Conservation (phyloP, 2,888 invertebrate genomes). For the Papilio elwesi region DNA sequence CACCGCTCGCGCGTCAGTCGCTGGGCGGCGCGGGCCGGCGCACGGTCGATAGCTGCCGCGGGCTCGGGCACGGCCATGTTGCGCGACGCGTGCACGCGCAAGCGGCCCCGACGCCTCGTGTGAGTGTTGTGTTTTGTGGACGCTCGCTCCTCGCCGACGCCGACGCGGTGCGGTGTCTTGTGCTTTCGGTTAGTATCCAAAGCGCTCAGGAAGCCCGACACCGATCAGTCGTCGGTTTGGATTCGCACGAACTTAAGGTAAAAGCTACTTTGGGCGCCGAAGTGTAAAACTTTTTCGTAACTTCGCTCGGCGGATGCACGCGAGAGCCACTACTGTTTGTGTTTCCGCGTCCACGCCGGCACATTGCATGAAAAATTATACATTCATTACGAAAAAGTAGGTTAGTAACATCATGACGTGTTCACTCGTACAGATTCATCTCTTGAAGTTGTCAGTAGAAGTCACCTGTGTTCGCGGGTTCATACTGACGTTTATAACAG, state of each 20-base stretch:
- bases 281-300: conserved; percentile 29
- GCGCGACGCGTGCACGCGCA: conserved; percentile 72
- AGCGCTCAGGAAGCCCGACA: conserved; percentile 28
- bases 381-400: conserved; percentile 33
- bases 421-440: conserved; percentile 14
- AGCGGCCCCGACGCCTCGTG: conserved; percentile 63
- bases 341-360: conserved; percentile 13
- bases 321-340: conserved; percentile 21
- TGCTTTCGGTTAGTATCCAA: conserved; percentile 65
- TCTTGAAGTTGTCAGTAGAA: conserved; percentile 20
- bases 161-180: conserved; percentile 53
- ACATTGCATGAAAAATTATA: conserved; percentile 28
- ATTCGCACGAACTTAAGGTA: conserved; percentile 21
- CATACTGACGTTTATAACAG: neutral
- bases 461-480: neutral
- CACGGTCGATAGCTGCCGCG: conserved; percentile 78
- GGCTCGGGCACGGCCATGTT: conserved; percentile 69
- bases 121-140: conserved; percentile 64
- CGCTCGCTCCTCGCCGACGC: conserved; percentile 49
- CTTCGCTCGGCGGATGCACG: conserved; percentile 10
- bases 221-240: neutral
- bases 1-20: conserved; percentile 67
- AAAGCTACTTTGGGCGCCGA: neutral
- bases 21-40: conserved; percentile 66
- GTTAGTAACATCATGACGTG: conserved; percentile 28